phyloP scores from a whole-genome alignment of 2,113 vertebrate genomes.

The Corynorhinus townsendii region DNA sequence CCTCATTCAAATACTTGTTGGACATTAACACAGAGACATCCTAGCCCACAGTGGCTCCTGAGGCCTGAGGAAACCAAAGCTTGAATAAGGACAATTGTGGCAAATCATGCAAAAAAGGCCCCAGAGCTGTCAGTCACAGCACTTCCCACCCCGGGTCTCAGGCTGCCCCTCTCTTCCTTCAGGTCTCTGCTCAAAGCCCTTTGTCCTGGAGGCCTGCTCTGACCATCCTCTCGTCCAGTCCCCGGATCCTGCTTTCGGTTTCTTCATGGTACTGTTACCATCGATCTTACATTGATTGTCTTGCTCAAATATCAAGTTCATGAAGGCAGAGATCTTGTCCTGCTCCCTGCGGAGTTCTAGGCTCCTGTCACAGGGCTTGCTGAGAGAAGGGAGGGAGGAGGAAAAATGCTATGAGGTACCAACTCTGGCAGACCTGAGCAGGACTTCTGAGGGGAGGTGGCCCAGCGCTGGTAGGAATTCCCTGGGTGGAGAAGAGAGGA shows the following conservation, averaged over 20 bases:
- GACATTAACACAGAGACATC: background rate
- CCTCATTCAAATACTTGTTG: background rate
- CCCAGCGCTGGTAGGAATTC: background rate
- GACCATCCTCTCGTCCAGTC: too few relatives aligned
- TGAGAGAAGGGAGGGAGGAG: background rate
- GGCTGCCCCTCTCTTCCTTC: background rate
- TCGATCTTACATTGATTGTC: fast-evolving
- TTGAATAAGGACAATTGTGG: background rate
- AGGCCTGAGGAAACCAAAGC: background rate
- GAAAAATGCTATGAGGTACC: background rate
- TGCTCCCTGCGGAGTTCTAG: background rate
- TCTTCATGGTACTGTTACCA: background rate
- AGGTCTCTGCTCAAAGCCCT: background rate
- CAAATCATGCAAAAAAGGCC: too few relatives aligned
- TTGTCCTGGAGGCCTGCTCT: background rate
- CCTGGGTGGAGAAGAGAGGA: background rate
- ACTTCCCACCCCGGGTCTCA: fast-evolving
- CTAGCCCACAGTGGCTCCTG: background rate
- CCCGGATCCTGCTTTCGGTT: background rate
- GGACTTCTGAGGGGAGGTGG: background rate
- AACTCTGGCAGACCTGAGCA: background rate
- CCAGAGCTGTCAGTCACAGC: too few relatives aligned
- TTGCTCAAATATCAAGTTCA: background rate
- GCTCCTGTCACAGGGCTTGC: background rate
- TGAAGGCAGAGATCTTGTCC: background rate